These are phyloP conservation scores for Garra rufa DNA, from an alignment of 2,113 vertebrate species.

Conservation along the genomic window DNA sequence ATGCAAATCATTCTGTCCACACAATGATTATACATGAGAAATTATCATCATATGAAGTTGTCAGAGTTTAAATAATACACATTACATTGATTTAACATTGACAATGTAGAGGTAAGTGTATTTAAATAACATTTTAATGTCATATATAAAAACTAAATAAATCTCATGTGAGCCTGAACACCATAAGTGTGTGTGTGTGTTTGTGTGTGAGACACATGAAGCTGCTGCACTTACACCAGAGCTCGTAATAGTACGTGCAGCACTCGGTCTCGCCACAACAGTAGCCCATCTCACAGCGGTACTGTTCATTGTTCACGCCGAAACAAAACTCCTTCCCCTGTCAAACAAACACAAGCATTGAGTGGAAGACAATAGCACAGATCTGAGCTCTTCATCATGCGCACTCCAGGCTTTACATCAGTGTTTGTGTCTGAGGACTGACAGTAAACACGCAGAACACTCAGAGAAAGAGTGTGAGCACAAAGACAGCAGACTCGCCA, in stretches of 20 bases:
- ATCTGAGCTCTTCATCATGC: no score
- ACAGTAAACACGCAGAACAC: conserved; percentile 22
- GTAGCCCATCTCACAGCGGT: conserved; percentile 83
- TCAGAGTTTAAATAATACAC: no score
- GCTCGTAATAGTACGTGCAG: conserved; percentile 85
- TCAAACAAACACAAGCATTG: conserved; percentile 47
- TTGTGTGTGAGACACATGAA: conserved; percentile 32
- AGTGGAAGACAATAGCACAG: conserved; percentile 52
- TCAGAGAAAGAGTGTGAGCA: not conserved
- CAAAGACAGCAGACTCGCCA: not conserved
- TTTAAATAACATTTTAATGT: no score
- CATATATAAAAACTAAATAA: no score
- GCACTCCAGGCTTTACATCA: not conserved
- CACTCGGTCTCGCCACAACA: conserved; percentile 84
- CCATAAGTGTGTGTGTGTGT: conserved; percentile 34
- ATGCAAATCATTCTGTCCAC: no score
- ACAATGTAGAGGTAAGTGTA: no score
- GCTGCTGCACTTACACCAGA: conserved; percentile 79
- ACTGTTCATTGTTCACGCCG: conserved; percentile 82
- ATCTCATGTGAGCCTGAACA: no score
- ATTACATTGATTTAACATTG: no score
- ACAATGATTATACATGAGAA: no score
- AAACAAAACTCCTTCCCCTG: conserved; percentile 83
- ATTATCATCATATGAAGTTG: no score
- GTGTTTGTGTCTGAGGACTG: not conserved